A percentile compares a stretch with the other conserved stretches of the same genome.
phyloP scores from a whole-genome alignment of 2,888 invertebrate genomes.

The Lymantria dispar region DNA sequence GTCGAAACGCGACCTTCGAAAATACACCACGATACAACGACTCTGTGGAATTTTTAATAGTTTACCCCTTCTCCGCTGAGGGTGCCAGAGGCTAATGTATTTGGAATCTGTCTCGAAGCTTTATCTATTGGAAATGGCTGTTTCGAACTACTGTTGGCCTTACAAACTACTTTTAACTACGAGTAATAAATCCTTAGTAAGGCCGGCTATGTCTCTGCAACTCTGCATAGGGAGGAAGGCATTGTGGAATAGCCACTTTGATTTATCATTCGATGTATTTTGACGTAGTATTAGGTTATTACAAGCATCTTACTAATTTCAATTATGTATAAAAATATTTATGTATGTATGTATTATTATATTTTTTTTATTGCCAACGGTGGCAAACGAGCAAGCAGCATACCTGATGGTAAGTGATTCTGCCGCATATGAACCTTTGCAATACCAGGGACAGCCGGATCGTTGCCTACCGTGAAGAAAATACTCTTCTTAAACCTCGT shows the following conservation, averaged over 20 bases:
- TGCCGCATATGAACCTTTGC: too few relatives aligned
- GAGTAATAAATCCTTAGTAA: conserved; percentile 75
- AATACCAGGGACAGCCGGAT: too few relatives aligned
- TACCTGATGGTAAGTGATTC: too few relatives aligned
- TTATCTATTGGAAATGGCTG: conserved; percentile 80
- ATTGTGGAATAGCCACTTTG: conserved; percentile 33
- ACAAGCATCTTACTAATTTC: too few relatives aligned
- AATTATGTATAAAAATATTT: too few relatives aligned
- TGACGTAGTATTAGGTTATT: too few relatives aligned
- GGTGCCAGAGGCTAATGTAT: conserved; percentile 73
- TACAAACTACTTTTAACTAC: conserved; percentile 77
- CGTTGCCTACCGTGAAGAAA: too few relatives aligned
- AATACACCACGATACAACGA: conserved; percentile 49
- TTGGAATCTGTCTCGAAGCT: conserved; percentile 77
- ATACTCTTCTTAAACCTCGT: too few relatives aligned
- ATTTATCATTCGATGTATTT: conserved; percentile 14
- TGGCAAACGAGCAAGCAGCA: too few relatives aligned
- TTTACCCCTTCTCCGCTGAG: conserved; percentile 48
- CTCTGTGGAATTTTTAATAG: conserved; percentile 77
- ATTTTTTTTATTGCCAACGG: too few relatives aligned
- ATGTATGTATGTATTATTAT: too few relatives aligned
- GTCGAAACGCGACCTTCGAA: conserved; percentile 49
- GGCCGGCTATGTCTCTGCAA: conserved; percentile 59
- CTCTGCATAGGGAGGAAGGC: conserved; percentile 62
- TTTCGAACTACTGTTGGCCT: conserved; percentile 75